phyloP scores from a whole-genome alignment of 2,113 vertebrate species.

The Trachemys scripta region DNA sequence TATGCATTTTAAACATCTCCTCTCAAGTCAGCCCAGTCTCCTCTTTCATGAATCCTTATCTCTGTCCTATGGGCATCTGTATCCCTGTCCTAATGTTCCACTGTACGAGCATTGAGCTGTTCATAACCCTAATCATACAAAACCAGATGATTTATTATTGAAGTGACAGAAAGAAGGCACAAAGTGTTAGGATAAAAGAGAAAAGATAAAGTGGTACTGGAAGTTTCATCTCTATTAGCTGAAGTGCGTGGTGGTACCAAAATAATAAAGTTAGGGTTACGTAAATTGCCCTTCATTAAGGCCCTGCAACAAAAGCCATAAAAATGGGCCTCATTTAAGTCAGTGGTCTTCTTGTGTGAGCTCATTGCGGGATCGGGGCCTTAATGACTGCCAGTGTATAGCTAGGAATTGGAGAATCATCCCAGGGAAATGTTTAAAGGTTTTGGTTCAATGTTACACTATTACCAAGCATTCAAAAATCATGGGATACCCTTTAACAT shows the following conservation, averaged over 20 bases:
- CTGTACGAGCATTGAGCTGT: constrained; percentile 25
- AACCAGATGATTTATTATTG: constrained; percentile 51
- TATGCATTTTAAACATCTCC: constrained; percentile 28
- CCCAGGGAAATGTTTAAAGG: neutral
- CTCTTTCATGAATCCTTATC: constrained; percentile 60
- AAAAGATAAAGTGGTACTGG: constrained; percentile 40
- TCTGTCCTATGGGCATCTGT: constrained; percentile 54
- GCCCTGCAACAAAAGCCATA: neutral
- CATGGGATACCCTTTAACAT: neutral
- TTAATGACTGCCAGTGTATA: neutral
- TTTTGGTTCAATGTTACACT: neutral
- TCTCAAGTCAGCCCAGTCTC: constrained; percentile 7
- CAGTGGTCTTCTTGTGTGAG: fast-evolving
- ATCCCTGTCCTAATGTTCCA: constrained; percentile 50
- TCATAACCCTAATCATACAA: constrained; percentile 49
- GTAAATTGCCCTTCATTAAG: constrained; percentile 28
- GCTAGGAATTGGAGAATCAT: fast-evolving
- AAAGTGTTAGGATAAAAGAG: constrained; percentile 42
- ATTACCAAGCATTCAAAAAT: neutral
- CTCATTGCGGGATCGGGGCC: fast-evolving
- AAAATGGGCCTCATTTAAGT: neutral
- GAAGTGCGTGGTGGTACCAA: constrained; percentile 1
- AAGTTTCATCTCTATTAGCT: constrained; percentile 46
- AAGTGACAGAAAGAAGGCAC: constrained; percentile 47
- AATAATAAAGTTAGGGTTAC: constrained; percentile 28